Percentiles rank a stretch among this genome's conserved stretches.
These are phyloP conservation scores for Myanophis thanlyinensis DNA, from an alignment of 2,113 vertebrate species.

Conservation along the genomic window DNA sequence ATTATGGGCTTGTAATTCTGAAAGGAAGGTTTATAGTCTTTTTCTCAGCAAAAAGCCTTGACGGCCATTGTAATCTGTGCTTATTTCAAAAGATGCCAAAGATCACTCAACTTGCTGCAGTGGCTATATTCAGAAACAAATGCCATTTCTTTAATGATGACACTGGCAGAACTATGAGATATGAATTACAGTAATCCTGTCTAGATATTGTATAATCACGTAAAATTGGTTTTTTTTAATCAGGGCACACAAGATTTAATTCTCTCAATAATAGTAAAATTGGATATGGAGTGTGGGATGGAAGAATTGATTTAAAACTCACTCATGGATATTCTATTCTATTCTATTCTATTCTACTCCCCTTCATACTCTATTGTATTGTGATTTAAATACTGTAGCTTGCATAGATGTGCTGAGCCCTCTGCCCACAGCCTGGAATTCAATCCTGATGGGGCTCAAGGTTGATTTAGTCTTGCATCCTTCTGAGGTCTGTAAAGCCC, in stretches of 20 bases:
- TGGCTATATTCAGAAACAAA: fast-evolving
- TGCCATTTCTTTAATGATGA: neutral
- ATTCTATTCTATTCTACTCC: neutral
- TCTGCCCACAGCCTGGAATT: too few relatives aligned
- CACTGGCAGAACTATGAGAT: neutral
- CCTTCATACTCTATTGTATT: too few relatives aligned
- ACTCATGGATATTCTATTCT: neutral
- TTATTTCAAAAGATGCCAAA: slow-evolving; percentile 14
- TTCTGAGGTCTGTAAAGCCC: too few relatives aligned
- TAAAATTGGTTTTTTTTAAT: neutral
- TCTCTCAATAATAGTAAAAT: neutral
- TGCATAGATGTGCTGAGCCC: too few relatives aligned
- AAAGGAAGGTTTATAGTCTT: neutral
- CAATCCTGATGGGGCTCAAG: too few relatives aligned
- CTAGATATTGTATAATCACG: neutral
- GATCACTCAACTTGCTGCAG: slow-evolving; percentile 11
- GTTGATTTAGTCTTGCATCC: too few relatives aligned
- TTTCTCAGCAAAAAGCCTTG: neutral
- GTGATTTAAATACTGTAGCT: too few relatives aligned
- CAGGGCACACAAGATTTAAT: neutral
- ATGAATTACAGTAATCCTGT: neutral
- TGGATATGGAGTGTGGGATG: neutral
- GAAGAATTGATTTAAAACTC: neutral
- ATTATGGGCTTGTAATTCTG: neutral
- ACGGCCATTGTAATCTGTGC: fast-evolving